phyloP scores from a whole-genome alignment of 2,888 invertebrate species.

The Schrankia costaestrigalis region DNA sequence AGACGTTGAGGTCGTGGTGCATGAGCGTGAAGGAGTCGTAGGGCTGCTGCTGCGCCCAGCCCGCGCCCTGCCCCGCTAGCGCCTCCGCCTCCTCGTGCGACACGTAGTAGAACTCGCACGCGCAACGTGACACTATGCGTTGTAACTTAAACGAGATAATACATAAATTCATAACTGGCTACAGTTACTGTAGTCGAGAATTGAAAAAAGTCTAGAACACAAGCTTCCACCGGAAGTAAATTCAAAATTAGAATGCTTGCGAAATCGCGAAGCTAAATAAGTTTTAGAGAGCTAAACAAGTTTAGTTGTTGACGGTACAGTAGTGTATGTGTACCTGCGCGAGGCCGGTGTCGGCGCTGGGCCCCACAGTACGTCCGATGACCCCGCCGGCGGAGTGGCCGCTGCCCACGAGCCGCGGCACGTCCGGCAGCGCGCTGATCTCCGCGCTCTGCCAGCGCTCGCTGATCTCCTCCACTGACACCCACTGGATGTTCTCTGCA shows the following conservation, averaged over 20 bases:
- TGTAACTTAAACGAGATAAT: slow-evolving; percentile 84
- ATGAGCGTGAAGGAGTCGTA: slow-evolving; percentile 98
- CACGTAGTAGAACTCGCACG: slow-evolving; percentile 98
- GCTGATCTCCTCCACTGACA: slow-evolving; percentile 96
- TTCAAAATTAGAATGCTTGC: too few species aligned
- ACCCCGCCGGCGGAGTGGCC: slow-evolving; percentile 99
- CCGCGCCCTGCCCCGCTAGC: slow-evolving; percentile 59
- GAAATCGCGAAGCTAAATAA: too few species aligned
- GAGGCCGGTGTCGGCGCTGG: slow-evolving; percentile 73
- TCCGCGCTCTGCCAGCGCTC: slow-evolving; percentile 86
- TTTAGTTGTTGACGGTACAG: background rate
- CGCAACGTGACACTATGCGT: slow-evolving; percentile 97
- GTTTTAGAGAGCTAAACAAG: too few species aligned
- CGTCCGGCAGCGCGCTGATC: slow-evolving; percentile 90
- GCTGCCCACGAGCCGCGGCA: slow-evolving; percentile 94
- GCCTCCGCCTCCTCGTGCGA: slow-evolving; percentile 91
- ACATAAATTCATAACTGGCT: background rate
- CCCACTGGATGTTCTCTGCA: slow-evolving; percentile 96
- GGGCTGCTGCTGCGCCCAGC: slow-evolving; percentile 89
- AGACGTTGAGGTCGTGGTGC: slow-evolving; percentile 99
- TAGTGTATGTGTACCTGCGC: slow-evolving; percentile 62
- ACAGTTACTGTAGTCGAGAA: background rate
- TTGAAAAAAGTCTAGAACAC: background rate
- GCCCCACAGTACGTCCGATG: slow-evolving; percentile 94
- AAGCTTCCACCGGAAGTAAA: too few species aligned